Conservation (phyloP, 2,113 vertebrate species). For the Labeo rohita region DNA sequence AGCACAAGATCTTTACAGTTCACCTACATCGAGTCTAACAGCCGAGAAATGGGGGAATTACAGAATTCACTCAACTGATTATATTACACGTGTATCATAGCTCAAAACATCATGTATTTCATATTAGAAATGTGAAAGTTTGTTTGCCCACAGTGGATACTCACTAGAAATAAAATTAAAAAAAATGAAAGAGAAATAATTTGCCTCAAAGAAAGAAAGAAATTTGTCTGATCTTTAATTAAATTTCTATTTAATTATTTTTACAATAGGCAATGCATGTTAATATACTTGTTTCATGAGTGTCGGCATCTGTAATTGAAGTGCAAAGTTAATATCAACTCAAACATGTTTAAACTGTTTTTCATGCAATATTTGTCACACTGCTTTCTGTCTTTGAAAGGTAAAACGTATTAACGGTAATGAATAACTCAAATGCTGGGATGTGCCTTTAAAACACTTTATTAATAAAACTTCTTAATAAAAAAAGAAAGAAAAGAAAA, state of each 20-base stretch:
- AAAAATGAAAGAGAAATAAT: neutral
- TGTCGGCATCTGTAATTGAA: neutral
- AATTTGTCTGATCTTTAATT: neutral
- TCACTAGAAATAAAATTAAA: neutral
- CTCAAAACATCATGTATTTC: neutral
- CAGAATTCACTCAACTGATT: neutral
- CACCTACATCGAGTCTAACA: neutral
- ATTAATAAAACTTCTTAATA: too few species aligned
- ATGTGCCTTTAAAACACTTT: neutral
- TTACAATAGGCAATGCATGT: neutral
- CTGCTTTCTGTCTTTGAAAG: neutral
- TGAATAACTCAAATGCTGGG: neutral
- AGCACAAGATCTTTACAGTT: conserved; percentile 6
- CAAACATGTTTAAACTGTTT: neutral
- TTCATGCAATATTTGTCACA: neutral
- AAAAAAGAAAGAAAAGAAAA: neutral
- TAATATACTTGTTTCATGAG: neutral
- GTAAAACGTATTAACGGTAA: neutral
- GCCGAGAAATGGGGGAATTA: neutral
- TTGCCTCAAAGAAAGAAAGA: neutral
- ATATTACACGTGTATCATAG: neutral
- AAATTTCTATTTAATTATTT: neutral
- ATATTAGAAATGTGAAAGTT: neutral
- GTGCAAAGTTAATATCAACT: neutral
- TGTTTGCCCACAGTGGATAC: neutral